These are phyloP conservation scores for Leptodactylus fallax DNA, from an alignment of 2,797 vertebrate species.

Conservation along the genomic window DNA sequence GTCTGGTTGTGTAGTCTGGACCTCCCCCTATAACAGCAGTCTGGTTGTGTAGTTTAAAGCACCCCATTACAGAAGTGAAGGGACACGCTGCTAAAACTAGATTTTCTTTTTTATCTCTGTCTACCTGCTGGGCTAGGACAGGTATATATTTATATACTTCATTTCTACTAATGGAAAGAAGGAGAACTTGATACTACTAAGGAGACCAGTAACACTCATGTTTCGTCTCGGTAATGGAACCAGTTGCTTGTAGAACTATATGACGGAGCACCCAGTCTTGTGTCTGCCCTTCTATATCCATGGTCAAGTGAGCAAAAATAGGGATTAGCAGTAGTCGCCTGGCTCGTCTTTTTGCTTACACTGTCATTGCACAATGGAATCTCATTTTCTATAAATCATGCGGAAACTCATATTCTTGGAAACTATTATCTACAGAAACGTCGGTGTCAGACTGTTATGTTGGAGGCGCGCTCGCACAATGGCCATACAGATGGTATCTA, in stretches of 20 bases:
- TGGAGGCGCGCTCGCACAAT: constrained; percentile 20
- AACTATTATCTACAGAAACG: background rate
- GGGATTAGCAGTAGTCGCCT: background rate
- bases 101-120: no score
- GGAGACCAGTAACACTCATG: background rate
- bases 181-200: background rate
- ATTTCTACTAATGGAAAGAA: background rate
- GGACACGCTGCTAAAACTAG: no score
- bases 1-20: no score
- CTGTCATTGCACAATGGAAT: background rate
- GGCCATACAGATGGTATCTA: background rate
- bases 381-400: background rate
- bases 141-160: no score
- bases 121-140: no score
- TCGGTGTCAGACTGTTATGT: constrained; percentile 33
- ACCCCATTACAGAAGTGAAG: background rate
- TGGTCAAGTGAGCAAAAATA: background rate
- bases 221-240: background rate
- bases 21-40: no score
- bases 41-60: background rate
- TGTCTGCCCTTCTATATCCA: no score
- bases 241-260: no score
- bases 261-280: background rate
- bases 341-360: background rate
- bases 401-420: constrained; percentile 15